Base-by-base conservation (phyloP, 2,888 invertebrate genomes). In the Aelia acuminata region DNA sequence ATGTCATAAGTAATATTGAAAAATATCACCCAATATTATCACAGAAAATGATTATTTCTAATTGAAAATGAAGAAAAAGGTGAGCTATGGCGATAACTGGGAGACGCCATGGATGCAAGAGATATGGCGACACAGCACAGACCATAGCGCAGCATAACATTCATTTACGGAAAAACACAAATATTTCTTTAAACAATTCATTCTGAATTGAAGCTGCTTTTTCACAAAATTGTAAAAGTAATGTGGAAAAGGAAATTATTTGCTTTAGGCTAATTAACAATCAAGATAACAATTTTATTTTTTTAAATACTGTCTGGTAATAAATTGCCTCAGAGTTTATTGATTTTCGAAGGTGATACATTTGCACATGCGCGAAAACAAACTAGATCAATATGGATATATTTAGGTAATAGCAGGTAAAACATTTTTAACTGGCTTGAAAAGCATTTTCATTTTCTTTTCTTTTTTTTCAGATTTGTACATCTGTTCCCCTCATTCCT, bases 301-400 rank as follows among this genome's bases (percentile, higher is more conserved):
- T 63, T 70, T 70, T 70, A 70, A 70, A 70, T 70, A 35, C 18
- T 70, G 63, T 35, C 63, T 35, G 63, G 31, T 35, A 70, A 39
- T n/a, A 80, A 80, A 80, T 80, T 80, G 43, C 43, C 80, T 15
- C 22, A n/a, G 80, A 80, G 35, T 75, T 80, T 80, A 80, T 80
- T 80, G 80, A 80, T 80, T 47, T 47, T 43, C 39, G 80, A 70
- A 80, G 80, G 43, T 80, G 39, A 80, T 80, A 80, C 43, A 80
- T 80, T 80, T 80, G 80, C 80, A 80, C 80, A 80, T 80, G 80
- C 80, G 80, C 80, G 80, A 47, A 80, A 80, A 80, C 80, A 80
- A 80, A 70, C 43, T 80, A 43, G 80, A 80, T 80, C 80, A 80
- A 80, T 80, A 75, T 39, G 75, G 43, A 75, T 75, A 57, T 39